Percentiles rank a stretch among this genome's conserved stretches.
phyloP scores from a whole-genome alignment of 2,113 vertebrate genomes.

The Calidris pugnax region DNA sequence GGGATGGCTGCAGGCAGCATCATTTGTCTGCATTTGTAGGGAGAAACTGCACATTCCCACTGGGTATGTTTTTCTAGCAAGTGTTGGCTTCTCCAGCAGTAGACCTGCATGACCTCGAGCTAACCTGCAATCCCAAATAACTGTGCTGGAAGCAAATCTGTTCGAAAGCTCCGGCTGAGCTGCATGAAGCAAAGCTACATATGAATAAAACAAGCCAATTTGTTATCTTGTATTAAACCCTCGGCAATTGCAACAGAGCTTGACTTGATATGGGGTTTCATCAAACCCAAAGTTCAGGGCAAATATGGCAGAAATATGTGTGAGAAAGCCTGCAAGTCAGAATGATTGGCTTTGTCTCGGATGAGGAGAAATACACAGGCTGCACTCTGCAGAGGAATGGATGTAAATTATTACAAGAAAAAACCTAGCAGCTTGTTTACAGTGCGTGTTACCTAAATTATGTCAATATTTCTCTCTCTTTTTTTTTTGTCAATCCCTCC shows the following conservation, averaged over 20 bases:
- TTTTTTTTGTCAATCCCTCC: not conserved
- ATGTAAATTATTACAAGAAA: conserved; percentile 20
- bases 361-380: not conserved
- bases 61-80: not conserved
- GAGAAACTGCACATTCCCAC: not conserved
- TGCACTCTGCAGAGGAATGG: not conserved
- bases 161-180: not conserved
- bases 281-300: conserved; percentile 7
- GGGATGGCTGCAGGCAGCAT: not conserved
- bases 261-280: not conserved
- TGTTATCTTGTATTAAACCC: not conserved
- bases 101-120: not conserved
- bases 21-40: not conserved
- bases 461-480: conserved; percentile 36
- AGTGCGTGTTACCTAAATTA: conserved; percentile 24
- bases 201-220: conserved; percentile 23
- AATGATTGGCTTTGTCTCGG: conserved; percentile 13
- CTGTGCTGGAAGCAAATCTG: not conserved
- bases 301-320: conserved; percentile 2
- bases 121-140: not conserved
- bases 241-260: not conserved
- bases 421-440: conserved; percentile 42
- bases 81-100: not conserved
- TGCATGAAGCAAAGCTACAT: not conserved
- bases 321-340: not conserved